Conservation (phyloP, 1,140 invertebrate species). For the Triops longicaudatus region DNA sequence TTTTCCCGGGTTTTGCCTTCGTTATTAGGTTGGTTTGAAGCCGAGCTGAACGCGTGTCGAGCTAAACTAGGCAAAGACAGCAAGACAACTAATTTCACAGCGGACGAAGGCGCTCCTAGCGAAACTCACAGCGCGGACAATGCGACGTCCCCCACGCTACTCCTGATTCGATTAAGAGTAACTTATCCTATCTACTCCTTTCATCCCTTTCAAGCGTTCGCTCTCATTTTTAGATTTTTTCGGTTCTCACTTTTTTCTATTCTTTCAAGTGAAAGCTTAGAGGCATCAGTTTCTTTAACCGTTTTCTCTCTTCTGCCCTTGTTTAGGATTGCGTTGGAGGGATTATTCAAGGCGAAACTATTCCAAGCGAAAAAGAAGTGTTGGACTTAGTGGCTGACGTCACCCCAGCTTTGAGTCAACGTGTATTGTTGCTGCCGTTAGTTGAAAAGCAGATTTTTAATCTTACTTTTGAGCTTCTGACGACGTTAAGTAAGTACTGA, state of each 20-base stretch:
- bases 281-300: background rate
- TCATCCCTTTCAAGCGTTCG: background rate
- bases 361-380: conserved; percentile 4
- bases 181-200: conserved; percentile 11
- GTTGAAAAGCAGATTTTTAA: background rate
- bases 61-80: background rate
- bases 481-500: background rate
- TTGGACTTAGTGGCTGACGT: background rate
- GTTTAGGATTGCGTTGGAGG: background rate
- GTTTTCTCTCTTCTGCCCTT: background rate
- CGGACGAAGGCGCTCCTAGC: background rate
- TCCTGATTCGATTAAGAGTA: conserved; percentile 15
- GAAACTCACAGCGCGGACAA: background rate
- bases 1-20: background rate
- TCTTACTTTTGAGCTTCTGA: background rate
- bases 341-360: background rate
- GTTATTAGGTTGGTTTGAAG: background rate
- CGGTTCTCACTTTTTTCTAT: background rate
- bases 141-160: background rate
- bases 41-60: background rate
- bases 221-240: background rate
- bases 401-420: background rate
- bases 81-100: background rate
- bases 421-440: background rate
- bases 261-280: background rate